These are phyloP conservation scores for Pungitius pungitius DNA, from an alignment of 2,113 vertebrate species.

Conservation along the genomic window DNA sequence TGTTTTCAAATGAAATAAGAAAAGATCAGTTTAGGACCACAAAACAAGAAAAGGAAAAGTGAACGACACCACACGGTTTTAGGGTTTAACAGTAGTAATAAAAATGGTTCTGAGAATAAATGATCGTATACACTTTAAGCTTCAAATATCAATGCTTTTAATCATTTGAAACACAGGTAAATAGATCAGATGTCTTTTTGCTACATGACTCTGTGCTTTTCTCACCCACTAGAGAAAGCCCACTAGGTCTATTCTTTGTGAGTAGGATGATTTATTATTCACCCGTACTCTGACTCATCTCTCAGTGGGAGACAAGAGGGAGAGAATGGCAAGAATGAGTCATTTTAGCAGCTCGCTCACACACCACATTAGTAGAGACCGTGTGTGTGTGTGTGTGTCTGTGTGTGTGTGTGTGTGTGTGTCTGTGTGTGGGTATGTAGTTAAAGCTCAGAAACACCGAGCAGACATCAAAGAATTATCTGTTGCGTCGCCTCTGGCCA, in stretches of 20 bases:
- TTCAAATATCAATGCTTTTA: no score
- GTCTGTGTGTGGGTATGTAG: slow-evolving; percentile 7
- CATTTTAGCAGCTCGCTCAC: slow-evolving; percentile 47
- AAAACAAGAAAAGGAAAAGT: not conserved
- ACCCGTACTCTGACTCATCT: slow-evolving; percentile 67
- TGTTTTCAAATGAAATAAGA: not conserved
- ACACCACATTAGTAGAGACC: slow-evolving; percentile 34
- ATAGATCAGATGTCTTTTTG: not conserved
- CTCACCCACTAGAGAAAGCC: not conserved
- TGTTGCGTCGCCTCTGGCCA: not conserved
- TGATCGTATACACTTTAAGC: no score
- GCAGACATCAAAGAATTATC: not conserved
- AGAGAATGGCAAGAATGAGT: slow-evolving; percentile 68
- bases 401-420: not conserved
- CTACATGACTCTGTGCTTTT: not conserved
- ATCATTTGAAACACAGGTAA: no score
- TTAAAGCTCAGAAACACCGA: not conserved
- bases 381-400: slow-evolving; percentile 11
- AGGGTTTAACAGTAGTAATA: not conserved
- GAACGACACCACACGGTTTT: not conserved
- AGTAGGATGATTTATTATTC: slow-evolving; percentile 36
- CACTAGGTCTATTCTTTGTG: not conserved
- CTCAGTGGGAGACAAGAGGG: slow-evolving; percentile 56
- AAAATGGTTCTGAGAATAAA: not conserved
- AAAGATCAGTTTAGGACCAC: not conserved